Evolutionary conservation across 2,888 invertebrate genomes (phyloP), one percentile per base, ranked within the genome.

Genomic region (Elysia crispata): DNA sequence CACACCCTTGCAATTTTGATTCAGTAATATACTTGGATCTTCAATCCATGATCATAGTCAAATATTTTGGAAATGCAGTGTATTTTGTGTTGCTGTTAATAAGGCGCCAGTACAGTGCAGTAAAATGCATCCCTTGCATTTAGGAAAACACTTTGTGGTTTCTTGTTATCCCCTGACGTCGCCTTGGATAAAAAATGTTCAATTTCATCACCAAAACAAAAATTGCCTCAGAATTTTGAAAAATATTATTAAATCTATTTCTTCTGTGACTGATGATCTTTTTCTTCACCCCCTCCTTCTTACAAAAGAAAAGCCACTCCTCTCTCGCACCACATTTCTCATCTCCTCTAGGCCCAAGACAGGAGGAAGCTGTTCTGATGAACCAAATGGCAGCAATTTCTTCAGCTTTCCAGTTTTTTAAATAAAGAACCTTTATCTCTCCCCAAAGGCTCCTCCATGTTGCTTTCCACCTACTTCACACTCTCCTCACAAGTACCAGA

Each of bases 171-270:
- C 20, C 25, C 18, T 8, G 8, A 62, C 60, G 1, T 13, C n/a
- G 18, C 11, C 30, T 31, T 28, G 60, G 13, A 25, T 60, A 75
- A 5, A 3, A 13, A 30, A 23, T 20, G n/a, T n/a, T n/a, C n/a
- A 20, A 75, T 57, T 25, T 75, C 31, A 31, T 60, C 13, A 20
- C 11, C 11, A 30, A 62, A 25, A 23, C 6, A n/a, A 75, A 13
- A n/a, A 57, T 13, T 1, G 75, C 75, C 3, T 25, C n/a, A 8
- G 75, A 60, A 62, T 60, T 62, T 20, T 75, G 60, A 31, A 75
- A 75, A 6, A 75, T 11, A 60, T 60, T 75, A 31, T 75, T 75
- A 57, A 75, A 75, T n/a, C 75, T 25, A n/a, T 75, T 75, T 1
- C 30, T 31, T 57, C 62, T 54, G 57, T 30, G 31, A 30, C 75